Percentiles rank a stretch among this genome's conserved stretches.
Evolutionary conservation across 2,113 vertebrate genomes (phyloP).

Genomic region (Silurus asotus): DNA sequence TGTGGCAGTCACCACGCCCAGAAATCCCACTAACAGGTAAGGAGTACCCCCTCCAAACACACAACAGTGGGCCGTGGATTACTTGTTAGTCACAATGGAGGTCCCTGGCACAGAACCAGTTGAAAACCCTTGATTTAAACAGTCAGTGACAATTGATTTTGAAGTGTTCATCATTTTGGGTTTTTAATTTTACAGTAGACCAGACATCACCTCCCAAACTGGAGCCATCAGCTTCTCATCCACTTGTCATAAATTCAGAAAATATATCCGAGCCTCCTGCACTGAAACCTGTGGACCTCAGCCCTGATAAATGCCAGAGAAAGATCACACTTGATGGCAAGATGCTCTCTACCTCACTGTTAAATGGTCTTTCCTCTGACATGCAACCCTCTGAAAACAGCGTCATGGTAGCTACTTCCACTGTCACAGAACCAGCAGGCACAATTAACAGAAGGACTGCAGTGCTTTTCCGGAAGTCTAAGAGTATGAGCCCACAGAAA

Average conservation of each 20-base stretch:
- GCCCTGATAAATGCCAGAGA: conserved; percentile 80
- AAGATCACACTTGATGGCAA: conserved; percentile 82
- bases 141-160: background rate
- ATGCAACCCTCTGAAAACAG: conserved; percentile 76
- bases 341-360: conserved; percentile 81
- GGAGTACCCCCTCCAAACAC: too few species aligned
- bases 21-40: too few species aligned
- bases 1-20: too few species aligned
- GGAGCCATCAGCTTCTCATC: conserved; percentile 85
- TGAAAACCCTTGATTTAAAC: too few species aligned
- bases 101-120: too few species aligned
- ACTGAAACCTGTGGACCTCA: conserved; percentile 81
- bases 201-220: conserved; percentile 84
- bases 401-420: conserved; percentile 80
- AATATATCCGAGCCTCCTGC: conserved; percentile 82
- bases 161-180: background rate
- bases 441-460: conserved; percentile 86
- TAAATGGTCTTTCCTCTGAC: conserved; percentile 82
- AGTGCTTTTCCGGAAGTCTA: conserved; percentile 91
- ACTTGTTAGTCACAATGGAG: too few species aligned
- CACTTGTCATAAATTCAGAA: conserved; percentile 80
- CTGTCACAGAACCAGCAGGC: conserved; percentile 78
- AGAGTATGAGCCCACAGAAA: conserved; percentile 95
- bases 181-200: conserved; percentile 79
- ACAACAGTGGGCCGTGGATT: too few species aligned